Conservation (phyloP, 2,888 invertebrate genomes). For the Limenitis arthemis region DNA sequence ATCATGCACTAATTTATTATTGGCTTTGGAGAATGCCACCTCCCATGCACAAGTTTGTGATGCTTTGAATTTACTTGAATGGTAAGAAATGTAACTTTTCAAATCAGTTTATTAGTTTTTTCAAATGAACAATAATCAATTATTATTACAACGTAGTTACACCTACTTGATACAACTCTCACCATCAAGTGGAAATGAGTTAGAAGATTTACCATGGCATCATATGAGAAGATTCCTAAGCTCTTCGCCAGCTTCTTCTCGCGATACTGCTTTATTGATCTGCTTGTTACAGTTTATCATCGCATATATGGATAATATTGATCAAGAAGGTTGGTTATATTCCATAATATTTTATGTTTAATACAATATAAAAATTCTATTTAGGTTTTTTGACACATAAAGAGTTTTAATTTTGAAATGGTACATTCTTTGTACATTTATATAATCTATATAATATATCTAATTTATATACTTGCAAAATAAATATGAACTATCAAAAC, state of each 20-base stretch:
- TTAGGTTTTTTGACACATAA: neutral
- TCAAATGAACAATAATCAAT: neutral
- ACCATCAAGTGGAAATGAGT: conserved; percentile 38
- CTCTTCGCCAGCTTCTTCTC: conserved; percentile 75
- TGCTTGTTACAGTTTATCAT: conserved; percentile 52
- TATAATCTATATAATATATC: too few species aligned
- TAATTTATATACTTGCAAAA: too few species aligned
- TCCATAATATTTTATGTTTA: neutral
- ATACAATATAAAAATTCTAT: too few species aligned
- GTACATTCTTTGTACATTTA: neutral
- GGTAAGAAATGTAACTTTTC: conserved; percentile 46
- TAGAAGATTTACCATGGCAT: conserved; percentile 73
- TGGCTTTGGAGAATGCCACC: conserved; percentile 75
- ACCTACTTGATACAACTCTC: conserved; percentile 46
- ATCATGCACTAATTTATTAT: conserved; percentile 66
- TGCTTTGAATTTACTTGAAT: conserved; percentile 67
- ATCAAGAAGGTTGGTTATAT: conserved; percentile 34
- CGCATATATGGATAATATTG: conserved; percentile 50
- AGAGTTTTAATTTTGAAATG: neutral
- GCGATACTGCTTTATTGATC: conserved; percentile 74
- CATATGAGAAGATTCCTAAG: conserved; percentile 73
- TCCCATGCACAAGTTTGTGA: conserved; percentile 71
- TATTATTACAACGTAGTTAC: conserved; percentile 45
- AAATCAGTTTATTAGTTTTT: neutral
- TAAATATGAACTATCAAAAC: too few species aligned